Evolutionary conservation across 1,140 invertebrate genomes (phyloP).

Genomic region (Tetramorium parvispinum): DNA sequence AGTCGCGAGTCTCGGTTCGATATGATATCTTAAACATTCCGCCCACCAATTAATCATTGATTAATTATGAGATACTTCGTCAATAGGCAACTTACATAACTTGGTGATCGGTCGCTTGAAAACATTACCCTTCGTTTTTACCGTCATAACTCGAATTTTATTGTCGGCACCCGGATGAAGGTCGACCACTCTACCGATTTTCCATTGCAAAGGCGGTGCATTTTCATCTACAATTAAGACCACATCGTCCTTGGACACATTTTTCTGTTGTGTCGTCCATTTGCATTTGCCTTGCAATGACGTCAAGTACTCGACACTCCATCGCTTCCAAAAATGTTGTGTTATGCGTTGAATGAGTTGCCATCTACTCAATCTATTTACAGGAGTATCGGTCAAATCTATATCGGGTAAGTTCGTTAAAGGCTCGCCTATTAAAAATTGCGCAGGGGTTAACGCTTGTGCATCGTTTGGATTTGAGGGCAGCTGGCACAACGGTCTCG

Average conservation of each 20-base stretch:
- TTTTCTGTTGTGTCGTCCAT: background rate
- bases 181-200: background rate
- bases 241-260: background rate
- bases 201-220: background rate
- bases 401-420: background rate
- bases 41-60: slow-evolving; percentile 12
- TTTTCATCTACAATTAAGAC: background rate
- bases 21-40: too few relatives aligned
- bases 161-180: background rate
- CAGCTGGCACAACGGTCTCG: background rate
- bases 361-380: background rate
- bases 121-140: background rate
- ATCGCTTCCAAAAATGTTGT: background rate
- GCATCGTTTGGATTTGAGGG: background rate
- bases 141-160: background rate
- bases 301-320: background rate
- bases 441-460: background rate
- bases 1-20: too few relatives aligned
- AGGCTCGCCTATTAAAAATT: background rate
- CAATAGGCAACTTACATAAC: background rate
- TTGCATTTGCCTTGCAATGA: background rate
- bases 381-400: background rate
- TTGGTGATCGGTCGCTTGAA: background rate
- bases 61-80: background rate
- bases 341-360: background rate